Evolutionary conservation across 2,113 vertebrate genomes (phyloP).

Genomic region (Rhombomys opimus): DNA sequence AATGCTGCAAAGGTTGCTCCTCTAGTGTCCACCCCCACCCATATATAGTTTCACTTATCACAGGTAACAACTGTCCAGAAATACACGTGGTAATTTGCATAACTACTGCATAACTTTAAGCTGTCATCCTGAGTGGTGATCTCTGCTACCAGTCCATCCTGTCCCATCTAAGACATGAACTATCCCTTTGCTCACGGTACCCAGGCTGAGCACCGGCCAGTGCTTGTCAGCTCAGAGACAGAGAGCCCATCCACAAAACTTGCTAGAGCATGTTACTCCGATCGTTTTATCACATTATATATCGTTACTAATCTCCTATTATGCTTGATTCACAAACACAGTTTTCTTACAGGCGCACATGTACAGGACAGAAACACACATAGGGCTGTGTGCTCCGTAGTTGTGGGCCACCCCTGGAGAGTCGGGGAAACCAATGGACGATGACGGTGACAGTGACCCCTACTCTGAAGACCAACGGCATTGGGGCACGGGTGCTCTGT

Average conservation of each 20-base stretch:
- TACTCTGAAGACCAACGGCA: conserved; percentile 10
- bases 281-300: not conserved
- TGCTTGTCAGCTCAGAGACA: not conserved
- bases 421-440: not conserved
- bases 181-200: not conserved
- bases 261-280: not conserved
- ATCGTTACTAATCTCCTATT: not conserved
- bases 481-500: not conserved
- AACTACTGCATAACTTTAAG: not conserved
- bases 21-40: too few relatives aligned
- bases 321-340: not conserved
- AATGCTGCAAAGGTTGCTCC: not conserved
- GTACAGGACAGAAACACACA: not conserved
- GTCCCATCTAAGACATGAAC: not conserved
- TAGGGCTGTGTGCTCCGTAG: too few relatives aligned
- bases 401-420: not conserved
- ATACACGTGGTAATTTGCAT: not conserved
- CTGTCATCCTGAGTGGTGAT: not conserved
- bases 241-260: not conserved
- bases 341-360: not conserved
- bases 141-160: not conserved
- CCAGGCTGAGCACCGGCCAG: not conserved
- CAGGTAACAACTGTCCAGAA: not conserved
- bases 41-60: not conserved
- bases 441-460: not conserved